phyloP scores from a whole-genome alignment of 2,113 vertebrate species.

The Oreochromis aureus region DNA sequence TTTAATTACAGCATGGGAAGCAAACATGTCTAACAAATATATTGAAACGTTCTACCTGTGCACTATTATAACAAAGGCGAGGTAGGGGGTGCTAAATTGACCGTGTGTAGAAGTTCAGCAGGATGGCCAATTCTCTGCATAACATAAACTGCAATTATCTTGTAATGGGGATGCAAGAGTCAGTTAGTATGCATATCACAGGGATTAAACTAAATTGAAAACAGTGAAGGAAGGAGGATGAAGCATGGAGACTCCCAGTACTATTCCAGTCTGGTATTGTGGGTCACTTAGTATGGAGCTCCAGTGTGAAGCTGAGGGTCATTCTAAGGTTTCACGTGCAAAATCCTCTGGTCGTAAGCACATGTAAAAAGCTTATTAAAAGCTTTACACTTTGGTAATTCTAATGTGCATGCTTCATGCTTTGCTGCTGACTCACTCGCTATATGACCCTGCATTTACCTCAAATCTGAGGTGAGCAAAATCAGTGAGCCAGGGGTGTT shows the following conservation, averaged over 20 bases:
- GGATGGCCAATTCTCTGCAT: neutral
- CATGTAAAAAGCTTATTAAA: constrained; percentile 42
- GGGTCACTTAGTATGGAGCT: neutral
- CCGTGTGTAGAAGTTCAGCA: neutral
- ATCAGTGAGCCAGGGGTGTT: neutral
- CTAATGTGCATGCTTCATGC: neutral
- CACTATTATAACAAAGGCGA: neutral
- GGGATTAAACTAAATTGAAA: neutral
- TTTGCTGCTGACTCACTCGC: constrained; percentile 9
- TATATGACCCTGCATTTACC: neutral
- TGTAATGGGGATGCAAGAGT: neutral
- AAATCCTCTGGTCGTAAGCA: constrained; percentile 29
- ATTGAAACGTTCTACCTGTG: neutral
- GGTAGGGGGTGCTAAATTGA: neutral
- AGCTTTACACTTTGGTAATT: neutral
- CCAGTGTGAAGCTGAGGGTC: neutral
- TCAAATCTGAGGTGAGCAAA: neutral
- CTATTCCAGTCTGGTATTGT: neutral
- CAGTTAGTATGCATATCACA: neutral
- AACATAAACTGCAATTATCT: neutral
- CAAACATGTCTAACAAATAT: neutral
- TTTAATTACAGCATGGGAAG: neutral
- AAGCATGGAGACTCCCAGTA: neutral
- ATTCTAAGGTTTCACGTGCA: neutral
- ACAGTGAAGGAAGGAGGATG: neutral